A percentile compares a stretch with the other conserved stretches of the same genome.
These are phyloP conservation scores for Oryzias curvinotus DNA, from an alignment of 2,113 vertebrate species.

Conservation along the genomic window DNA sequence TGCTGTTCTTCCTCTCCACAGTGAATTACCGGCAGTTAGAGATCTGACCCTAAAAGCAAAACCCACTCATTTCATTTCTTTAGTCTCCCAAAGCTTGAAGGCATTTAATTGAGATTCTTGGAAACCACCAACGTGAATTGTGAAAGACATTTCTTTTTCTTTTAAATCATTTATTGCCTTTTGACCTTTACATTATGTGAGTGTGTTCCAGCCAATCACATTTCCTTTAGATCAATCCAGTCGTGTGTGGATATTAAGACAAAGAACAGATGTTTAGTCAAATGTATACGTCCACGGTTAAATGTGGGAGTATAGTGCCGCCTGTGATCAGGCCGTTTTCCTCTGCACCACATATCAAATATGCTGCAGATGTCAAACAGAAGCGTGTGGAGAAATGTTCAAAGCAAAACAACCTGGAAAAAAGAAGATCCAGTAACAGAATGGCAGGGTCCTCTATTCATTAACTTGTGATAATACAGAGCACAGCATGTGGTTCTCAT, in stretches of 20 bases:
- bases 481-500: constrained; percentile 1
- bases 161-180: too few relatives aligned
- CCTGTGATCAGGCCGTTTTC: background rate
- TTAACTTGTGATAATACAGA: background rate
- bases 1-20: too few relatives aligned
- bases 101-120: too few relatives aligned
- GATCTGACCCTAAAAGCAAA: too few relatives aligned
- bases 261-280: background rate
- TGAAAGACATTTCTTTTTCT: too few relatives aligned
- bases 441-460: background rate
- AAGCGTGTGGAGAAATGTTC: too few relatives aligned
- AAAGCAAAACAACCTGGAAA: background rate
- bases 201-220: constrained; percentile 13
- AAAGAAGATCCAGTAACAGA: background rate
- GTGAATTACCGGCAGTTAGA: too few relatives aligned
- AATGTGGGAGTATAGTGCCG: too few relatives aligned
- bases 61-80: too few relatives aligned
- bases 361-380: constrained; percentile 3
- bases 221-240: constrained; percentile 15
- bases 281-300: too few relatives aligned
- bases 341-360: constrained; percentile 2
- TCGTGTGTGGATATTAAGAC: constrained; percentile 5
- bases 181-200: constrained; percentile 6
- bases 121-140: too few relatives aligned
- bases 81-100: too few relatives aligned